Evolutionary conservation across 2,797 vertebrate species (phyloP).

Genomic region (Intellagama lesueurii): DNA sequence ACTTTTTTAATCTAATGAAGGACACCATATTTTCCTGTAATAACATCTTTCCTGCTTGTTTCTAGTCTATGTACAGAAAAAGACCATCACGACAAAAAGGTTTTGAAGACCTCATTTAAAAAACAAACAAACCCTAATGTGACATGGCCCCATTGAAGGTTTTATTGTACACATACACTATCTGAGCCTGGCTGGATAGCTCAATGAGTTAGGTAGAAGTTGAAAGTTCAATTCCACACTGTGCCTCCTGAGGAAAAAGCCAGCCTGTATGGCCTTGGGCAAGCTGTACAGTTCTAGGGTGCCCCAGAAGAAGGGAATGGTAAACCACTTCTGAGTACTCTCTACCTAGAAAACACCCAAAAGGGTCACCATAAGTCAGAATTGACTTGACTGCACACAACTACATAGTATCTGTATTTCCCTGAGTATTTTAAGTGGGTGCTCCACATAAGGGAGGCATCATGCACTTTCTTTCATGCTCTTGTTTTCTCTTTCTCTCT

Average conservation of each 20-base stretch:
- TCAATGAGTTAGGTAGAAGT: too few species aligned
- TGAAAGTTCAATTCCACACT: too few species aligned
- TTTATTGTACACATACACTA: neutral
- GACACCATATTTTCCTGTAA: constrained; percentile 51
- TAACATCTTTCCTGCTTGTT: constrained; percentile 42
- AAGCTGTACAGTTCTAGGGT: too few species aligned
- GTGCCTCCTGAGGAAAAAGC: too few species aligned
- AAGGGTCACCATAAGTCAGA: too few species aligned
- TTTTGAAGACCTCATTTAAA: neutral
- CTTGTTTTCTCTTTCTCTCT: neutral
- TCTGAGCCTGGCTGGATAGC: too few species aligned
- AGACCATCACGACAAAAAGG: neutral
- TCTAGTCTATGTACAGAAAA: constrained; percentile 25
- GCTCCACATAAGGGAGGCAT: neutral
- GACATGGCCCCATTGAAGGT: neutral
- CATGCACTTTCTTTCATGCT: neutral
- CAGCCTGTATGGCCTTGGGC: too few species aligned
- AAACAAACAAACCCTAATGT: neutral
- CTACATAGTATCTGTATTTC: neutral
- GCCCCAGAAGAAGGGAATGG: too few species aligned
- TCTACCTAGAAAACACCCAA: too few species aligned
- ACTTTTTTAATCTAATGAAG: constrained; percentile 48
- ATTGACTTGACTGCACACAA: too few species aligned
- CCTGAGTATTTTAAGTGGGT: neutral
- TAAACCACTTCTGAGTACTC: too few species aligned